These are phyloP conservation scores for Orientallactaga sibirica DNA, from an alignment of 2,797 vertebrate species.

Conservation along the genomic window DNA sequence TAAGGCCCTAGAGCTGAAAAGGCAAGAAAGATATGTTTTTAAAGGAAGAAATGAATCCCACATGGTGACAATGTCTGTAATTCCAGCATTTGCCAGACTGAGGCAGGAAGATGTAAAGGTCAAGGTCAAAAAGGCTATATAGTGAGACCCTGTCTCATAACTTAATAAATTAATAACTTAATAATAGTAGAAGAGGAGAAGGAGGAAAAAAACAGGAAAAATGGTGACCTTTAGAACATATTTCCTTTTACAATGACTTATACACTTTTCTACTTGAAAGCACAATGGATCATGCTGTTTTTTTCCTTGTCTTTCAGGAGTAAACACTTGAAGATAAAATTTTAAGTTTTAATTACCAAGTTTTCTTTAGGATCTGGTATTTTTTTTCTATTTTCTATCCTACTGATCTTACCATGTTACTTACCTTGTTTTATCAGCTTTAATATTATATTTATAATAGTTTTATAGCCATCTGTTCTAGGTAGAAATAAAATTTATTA, in stretches of 20 bases:
- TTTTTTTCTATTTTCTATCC: not conserved
- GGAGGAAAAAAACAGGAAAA: not conserved
- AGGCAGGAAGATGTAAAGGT: not conserved
- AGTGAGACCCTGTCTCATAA: not conserved
- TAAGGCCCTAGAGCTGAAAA: too few species aligned
- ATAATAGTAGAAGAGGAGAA: not conserved
- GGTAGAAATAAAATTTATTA: constrained; percentile 44
- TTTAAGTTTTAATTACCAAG: not conserved
- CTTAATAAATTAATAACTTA: not conserved
- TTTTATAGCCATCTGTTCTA: constrained; percentile 16
- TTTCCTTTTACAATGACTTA: not conserved
- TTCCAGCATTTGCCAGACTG: not conserved
- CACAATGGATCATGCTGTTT: not conserved
- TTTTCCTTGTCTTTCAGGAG: not conserved
- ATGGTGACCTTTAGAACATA: not conserved
- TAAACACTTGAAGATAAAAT: not conserved
- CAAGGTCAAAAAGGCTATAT: not conserved
- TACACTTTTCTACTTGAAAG: not conserved
- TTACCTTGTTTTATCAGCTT: constrained; percentile 13
- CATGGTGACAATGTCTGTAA: not conserved
- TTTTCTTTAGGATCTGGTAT: constrained; percentile 24
- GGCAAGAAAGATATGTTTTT: too few species aligned
- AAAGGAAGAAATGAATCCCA: too few species aligned
- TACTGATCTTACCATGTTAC: not conserved
- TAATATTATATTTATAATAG: constrained; percentile 1